Conservation (phyloP, 2,888 invertebrate species). For the Salticus scenicus region DNA sequence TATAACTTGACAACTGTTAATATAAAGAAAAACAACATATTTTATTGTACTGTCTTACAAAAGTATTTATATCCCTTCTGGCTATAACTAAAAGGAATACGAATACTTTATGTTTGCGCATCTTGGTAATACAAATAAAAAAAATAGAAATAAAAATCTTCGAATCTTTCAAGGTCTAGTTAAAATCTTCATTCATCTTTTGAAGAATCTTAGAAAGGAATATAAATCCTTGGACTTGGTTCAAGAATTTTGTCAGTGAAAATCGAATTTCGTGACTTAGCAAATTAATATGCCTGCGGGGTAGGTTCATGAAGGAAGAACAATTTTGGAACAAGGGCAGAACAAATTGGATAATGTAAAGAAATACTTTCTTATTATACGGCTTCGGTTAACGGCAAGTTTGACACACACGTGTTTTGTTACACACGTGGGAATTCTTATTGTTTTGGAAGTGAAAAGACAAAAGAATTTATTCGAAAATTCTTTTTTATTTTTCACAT, state of each 20-base stretch:
- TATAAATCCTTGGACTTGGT: constrained; percentile 33
- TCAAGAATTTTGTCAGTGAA: constrained; percentile 32
- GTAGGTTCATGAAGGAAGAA: background rate
- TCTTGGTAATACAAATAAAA: too few species aligned
- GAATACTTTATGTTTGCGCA: too few species aligned
- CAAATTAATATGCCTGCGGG: background rate
- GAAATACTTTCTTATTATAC: background rate
- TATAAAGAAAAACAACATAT: too few species aligned
- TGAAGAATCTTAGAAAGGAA: background rate
- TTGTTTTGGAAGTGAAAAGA: background rate
- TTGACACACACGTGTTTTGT: background rate
- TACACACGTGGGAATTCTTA: background rate
- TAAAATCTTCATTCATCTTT: constrained; percentile 22
- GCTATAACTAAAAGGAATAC: too few species aligned
- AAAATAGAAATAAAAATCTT: too few species aligned
- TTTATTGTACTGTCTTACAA: too few species aligned
- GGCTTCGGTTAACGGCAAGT: background rate
- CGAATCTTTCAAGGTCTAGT: constrained; percentile 24
- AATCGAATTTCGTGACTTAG: constrained; percentile 8
- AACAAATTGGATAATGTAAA: constrained; percentile 38
- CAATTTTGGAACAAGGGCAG: constrained; percentile 47
- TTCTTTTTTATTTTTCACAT: too few species aligned
- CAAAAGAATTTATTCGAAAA: too few species aligned
- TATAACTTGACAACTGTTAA: too few species aligned
- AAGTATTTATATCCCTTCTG: too few species aligned